Percentiles rank a stretch among this genome's conserved stretches.
Conservation (phyloP, 2,113 vertebrate species). For the Macaca fascicularis region T2T-MFA8v1.1 NC_088387.1:51454501-51455000, state of each 20-base stretch:
- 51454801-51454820: not conserved
- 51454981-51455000: not conserved
- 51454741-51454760: not conserved
- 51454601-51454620: not conserved
- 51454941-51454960: not conserved
- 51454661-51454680: not conserved
- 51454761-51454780: not conserved
- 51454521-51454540: not conserved
- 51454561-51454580: not conserved
- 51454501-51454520: not conserved
- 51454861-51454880: not conserved
- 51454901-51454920: not conserved
- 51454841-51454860: not conserved
- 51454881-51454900: not conserved
- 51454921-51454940: not conserved
- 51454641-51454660: not conserved
- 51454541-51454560: not conserved
- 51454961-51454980: not conserved
- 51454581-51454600: not conserved
- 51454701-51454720: not conserved
- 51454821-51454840: not conserved
- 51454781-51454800: not conserved
- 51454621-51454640: not conserved
- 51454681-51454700: not conserved
- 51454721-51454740: not conserved